phyloP scores from a whole-genome alignment of 2,113 vertebrate genomes.

The Psephotus haematonotus region DNA sequence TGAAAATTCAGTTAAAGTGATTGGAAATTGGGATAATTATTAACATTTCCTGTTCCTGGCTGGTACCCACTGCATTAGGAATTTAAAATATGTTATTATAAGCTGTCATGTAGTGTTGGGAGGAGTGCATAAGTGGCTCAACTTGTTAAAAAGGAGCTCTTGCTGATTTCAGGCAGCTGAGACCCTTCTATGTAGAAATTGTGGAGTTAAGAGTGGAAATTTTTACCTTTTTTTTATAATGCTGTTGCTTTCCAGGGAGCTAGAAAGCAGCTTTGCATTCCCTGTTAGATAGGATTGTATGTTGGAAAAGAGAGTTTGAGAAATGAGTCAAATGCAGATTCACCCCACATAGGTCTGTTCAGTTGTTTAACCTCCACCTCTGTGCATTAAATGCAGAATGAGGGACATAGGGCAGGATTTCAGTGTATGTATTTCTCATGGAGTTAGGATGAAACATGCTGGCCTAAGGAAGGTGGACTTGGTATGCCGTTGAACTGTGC shows the following conservation, averaged over 20 bases:
- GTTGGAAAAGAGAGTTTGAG: background rate
- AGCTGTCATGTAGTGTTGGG: background rate
- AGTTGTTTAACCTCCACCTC: background rate
- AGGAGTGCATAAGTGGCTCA: background rate
- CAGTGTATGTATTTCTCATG: background rate
- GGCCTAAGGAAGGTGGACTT: background rate
- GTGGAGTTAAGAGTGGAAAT: background rate
- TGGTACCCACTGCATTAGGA: background rate
- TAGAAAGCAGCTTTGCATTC: background rate
- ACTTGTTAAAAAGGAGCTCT: background rate
- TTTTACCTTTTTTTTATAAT: background rate
- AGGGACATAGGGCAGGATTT: background rate
- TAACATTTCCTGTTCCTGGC: background rate
- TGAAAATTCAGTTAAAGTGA: background rate
- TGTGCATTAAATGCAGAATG: background rate
- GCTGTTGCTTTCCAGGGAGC: background rate
- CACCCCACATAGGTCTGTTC: rapidly evolving
- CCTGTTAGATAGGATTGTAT: background rate
- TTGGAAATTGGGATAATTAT: constrained; percentile 4
- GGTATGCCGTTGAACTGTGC: background rate
- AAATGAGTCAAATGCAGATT: background rate
- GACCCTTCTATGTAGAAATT: background rate
- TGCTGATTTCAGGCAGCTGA: background rate
- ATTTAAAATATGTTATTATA: background rate
- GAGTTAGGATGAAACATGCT: background rate